phyloP scores from a whole-genome alignment of 2,797 vertebrate species.

The Sebastes vulpes region DNA sequence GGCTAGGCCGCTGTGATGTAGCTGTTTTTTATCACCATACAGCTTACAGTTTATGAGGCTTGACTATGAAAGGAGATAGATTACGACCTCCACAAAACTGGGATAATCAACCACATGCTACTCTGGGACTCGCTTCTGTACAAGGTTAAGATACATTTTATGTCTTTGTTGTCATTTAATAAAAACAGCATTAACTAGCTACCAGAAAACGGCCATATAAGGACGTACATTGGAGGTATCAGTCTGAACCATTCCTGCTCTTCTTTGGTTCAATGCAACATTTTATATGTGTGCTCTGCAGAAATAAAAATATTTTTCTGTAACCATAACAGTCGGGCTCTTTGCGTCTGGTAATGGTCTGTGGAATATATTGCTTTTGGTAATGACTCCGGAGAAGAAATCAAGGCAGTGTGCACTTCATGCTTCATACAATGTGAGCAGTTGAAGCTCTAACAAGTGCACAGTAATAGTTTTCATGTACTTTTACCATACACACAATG shows the following conservation, averaged over 20 bases:
- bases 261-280: slow-evolving; percentile 61
- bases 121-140: slow-evolving; percentile 22
- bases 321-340: slow-evolving; percentile 75
- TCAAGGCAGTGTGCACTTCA: slow-evolving; percentile 15
- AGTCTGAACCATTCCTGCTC: slow-evolving; percentile 40
- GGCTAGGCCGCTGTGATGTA: slow-evolving; percentile 13
- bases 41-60: slow-evolving; percentile 38
- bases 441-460: not conserved
- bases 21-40: slow-evolving; percentile 56
- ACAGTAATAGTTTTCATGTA: not conserved
- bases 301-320: slow-evolving; percentile 73
- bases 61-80: slow-evolving; percentile 41
- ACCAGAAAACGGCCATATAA: slow-evolving; percentile 66
- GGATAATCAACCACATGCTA: slow-evolving; percentile 44
- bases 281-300: slow-evolving; percentile 63
- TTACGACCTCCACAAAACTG: slow-evolving; percentile 33
- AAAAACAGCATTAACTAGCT: slow-evolving; percentile 44
- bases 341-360: slow-evolving; percentile 63
- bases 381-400: slow-evolving; percentile 46
- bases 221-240: slow-evolving; percentile 46
- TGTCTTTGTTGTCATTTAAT: slow-evolving; percentile 61
- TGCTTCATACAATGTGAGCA: slow-evolving; percentile 22
- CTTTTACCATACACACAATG: not conserved
- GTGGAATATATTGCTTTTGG: slow-evolving; percentile 62
- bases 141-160: slow-evolving; percentile 36